phyloP scores from a whole-genome alignment of 1,140 invertebrate genomes.

The Polypedilum pembai region DNA sequence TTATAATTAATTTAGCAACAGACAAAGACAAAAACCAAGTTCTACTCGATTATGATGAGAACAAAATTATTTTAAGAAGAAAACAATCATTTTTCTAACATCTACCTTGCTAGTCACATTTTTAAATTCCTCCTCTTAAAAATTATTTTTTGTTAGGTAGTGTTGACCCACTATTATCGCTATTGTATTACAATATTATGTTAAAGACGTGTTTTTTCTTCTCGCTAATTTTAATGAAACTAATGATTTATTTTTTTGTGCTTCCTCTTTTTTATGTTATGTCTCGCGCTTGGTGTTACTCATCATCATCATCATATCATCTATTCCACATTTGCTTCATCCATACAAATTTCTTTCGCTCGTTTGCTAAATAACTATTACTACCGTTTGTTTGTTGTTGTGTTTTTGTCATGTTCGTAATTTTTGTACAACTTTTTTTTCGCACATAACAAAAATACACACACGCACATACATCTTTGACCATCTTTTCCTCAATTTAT shows the following conservation, averaged over 20 bases:
- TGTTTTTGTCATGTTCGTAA: too few species aligned
- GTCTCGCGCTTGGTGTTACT: not conserved
- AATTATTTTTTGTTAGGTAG: not conserved
- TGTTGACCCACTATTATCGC: constrained; percentile 29
- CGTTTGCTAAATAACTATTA: too few species aligned
- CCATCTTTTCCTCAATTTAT: too few species aligned
- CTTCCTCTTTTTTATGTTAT: constrained; percentile 22
- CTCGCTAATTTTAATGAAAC: constrained; percentile 12
- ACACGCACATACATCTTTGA: too few species aligned
- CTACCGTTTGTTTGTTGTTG: too few species aligned
- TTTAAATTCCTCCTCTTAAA: not conserved
- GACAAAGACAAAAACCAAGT: too few species aligned
- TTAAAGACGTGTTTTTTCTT: not conserved
- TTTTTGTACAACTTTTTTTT: too few species aligned
- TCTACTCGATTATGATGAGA: too few species aligned
- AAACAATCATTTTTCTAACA: too few species aligned
- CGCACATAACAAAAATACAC: too few species aligned
- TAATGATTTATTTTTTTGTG: constrained; percentile 9
- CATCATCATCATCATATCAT: constrained; percentile 22
- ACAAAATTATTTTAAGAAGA: too few species aligned
- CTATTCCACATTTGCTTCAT: not conserved
- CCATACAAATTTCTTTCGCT: not conserved
- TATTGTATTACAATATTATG: constrained; percentile 2
- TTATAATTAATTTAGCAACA: too few species aligned
- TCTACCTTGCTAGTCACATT: not conserved